Percentiles rank a stretch among this genome's conserved stretches.
Conservation (phyloP, 2,113 vertebrate genomes). For the Leuciscus idus region DNA sequence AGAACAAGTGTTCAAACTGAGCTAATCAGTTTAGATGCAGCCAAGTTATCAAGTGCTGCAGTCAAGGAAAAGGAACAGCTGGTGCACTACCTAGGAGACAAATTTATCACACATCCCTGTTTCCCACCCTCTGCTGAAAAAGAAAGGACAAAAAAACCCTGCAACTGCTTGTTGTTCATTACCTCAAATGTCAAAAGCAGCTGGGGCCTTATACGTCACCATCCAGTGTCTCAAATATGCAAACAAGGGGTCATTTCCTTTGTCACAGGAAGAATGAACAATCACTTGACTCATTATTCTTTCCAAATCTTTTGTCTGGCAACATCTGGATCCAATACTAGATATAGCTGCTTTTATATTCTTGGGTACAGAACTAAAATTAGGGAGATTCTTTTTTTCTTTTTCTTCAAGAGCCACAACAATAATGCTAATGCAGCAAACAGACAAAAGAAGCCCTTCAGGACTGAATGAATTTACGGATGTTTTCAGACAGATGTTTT, state of each 20-base stretch:
- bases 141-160: neutral
- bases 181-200: constrained; percentile 18
- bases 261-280: constrained; percentile 31
- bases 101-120: constrained; percentile 27
- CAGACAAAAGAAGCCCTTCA: too few relatives aligned
- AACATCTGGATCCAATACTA: constrained; percentile 8
- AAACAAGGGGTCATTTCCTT: neutral
- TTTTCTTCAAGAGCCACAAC: too few relatives aligned
- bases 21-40: constrained; percentile 33
- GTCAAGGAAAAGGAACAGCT: constrained; percentile 43
- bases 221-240: neutral
- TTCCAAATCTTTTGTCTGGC: constrained; percentile 2
- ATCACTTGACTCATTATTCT: constrained; percentile 19
- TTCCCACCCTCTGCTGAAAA: neutral
- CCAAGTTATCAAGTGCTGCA: constrained; percentile 39
- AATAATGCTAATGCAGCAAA: too few relatives aligned
- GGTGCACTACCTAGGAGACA: constrained; percentile 42
- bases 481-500: too few relatives aligned
- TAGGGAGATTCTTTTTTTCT: too few relatives aligned
- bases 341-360: neutral
- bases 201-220: neutral
- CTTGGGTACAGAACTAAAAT: neutral
- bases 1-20: constrained; percentile 38
- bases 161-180: constrained; percentile 3
- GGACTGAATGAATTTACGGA: too few relatives aligned